These are phyloP conservation scores for Chalcosyrphus nemorum DNA, from an alignment of 2,888 invertebrate species.

Conservation along the genomic window DNA sequence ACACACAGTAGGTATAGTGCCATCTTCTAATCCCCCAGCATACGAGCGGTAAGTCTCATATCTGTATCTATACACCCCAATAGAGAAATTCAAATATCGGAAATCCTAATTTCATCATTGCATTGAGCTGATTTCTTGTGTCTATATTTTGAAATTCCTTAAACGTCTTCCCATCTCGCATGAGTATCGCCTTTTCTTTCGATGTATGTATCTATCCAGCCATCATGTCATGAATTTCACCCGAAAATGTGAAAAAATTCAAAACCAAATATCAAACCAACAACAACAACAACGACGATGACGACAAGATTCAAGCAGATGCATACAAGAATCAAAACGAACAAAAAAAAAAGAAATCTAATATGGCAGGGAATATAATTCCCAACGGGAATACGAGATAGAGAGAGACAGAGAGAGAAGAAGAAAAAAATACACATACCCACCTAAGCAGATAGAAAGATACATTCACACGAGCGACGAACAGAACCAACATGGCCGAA, in stretches of 20 bases:
- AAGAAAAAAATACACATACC: constrained; percentile 13
- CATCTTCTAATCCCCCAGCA: constrained; percentile 14
- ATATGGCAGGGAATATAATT: constrained; percentile 42
- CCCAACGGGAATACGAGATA: constrained; percentile 52
- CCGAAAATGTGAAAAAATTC: constrained; percentile 55
- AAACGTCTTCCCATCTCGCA: constrained; percentile 48
- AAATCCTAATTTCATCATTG: constrained; percentile 65
- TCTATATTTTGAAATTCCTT: constrained; percentile 64
- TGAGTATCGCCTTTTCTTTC: constrained; percentile 1
- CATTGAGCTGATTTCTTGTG: constrained; percentile 51
- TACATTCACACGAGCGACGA: constrained; percentile 47
- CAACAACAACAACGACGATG: no score
- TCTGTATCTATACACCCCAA: constrained; percentile 13
- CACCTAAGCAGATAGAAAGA: constrained; percentile 52
- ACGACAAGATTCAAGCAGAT: constrained; percentile 42
- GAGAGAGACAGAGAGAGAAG: constrained; percentile 35
- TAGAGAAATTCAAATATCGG: constrained; percentile 66
- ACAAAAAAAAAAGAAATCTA: constrained; percentile 8
- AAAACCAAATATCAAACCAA: constrained; percentile 51
- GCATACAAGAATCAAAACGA: constrained; percentile 32
- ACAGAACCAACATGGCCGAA: constrained; percentile 69
- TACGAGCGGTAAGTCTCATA: constrained; percentile 21
- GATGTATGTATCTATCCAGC: constrained; percentile 10
- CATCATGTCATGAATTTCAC: constrained; percentile 58
- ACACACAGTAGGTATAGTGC: constrained; percentile 4